Evolutionary conservation across 2,797 vertebrate species (phyloP).

Genomic region (Squalus acanthias): DNA sequence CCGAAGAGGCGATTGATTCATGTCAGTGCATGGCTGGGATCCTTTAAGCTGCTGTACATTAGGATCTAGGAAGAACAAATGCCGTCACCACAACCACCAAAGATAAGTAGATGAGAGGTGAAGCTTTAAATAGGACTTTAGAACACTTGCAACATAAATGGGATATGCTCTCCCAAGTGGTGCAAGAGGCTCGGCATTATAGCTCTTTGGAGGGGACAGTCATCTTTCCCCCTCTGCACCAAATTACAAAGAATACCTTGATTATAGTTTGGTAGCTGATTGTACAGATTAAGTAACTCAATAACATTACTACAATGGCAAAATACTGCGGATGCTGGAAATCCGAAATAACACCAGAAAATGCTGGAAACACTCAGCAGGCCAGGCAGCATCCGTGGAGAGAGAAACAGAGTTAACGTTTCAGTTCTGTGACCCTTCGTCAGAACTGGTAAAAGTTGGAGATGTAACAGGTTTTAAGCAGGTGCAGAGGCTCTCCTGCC

Average conservation of each 20-base stretch:
- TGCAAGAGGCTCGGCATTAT: neutral
- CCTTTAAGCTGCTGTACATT: neutral
- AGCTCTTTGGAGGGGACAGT: neutral
- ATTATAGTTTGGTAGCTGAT: neutral
- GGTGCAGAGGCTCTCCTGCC: no score
- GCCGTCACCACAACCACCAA: neutral
- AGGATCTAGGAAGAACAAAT: neutral
- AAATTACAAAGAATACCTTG: neutral
- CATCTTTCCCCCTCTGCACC: neutral
- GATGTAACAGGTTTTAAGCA: no score
- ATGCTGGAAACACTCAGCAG: no score
- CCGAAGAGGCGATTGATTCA: neutral
- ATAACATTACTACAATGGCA: neutral
- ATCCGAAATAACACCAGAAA: no score
- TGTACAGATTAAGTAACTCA: neutral
- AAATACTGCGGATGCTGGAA: no score
- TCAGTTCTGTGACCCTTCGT: no score
- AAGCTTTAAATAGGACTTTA: neutral
- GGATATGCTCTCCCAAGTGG: neutral
- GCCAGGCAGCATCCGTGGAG: no score
- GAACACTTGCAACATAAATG: neutral
- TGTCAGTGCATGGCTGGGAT: neutral
- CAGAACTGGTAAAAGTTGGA: no score
- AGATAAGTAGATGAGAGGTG: neutral
- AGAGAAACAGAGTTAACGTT: no score